A percentile compares a stretch with the other conserved stretches of the same genome.
These are phyloP conservation scores for Sebastes oblongus DNA, from an alignment of 2,797 vertebrate species.

Conservation along the genomic window DNA sequence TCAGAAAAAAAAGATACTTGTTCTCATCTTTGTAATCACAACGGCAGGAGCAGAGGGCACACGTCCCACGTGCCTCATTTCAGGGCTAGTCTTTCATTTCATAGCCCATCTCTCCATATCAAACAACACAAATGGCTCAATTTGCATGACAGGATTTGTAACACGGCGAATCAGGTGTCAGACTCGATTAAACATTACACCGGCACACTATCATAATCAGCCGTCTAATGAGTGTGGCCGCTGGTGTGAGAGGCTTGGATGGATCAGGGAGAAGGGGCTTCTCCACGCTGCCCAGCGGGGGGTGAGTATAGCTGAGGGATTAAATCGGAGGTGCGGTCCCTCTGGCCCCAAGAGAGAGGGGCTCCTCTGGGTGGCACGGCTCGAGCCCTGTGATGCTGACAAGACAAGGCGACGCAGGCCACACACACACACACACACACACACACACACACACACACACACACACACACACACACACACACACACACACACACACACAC, in stretches of 20 bases:
- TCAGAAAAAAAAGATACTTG: conserved; percentile 84
- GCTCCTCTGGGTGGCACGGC: conserved; percentile 80
- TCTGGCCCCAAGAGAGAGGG: conserved; percentile 61
- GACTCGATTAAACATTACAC: conserved; percentile 99
- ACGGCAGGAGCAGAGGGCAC: conserved; percentile 90
- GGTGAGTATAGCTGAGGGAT: conserved; percentile 69
- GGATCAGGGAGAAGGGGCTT: conserved; percentile 84
- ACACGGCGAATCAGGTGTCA: conserved; percentile 99
- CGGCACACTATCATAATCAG: conserved; percentile 99
- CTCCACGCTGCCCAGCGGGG: conserved; percentile 94
- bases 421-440: conserved; percentile 68
- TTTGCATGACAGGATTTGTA: conserved; percentile 99
- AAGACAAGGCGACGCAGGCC: conserved; percentile 88
- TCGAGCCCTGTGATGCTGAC: conserved; percentile 86
- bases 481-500: conserved; percentile 74
- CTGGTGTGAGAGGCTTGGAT: conserved; percentile 87
- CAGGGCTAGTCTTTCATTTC: conserved; percentile 99
- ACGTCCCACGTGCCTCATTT: conserved; percentile 92
- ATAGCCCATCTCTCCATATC: conserved; percentile 99
- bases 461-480: conserved; percentile 38
- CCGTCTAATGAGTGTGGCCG: conserved; percentile 94
- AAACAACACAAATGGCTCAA: conserved; percentile 99
- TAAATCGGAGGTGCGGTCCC: conserved; percentile 69
- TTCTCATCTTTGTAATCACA: conserved; percentile 96
- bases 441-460: not conserved